Conservation (phyloP, 2,888 invertebrate genomes). For the Aethes cnicana region DNA sequence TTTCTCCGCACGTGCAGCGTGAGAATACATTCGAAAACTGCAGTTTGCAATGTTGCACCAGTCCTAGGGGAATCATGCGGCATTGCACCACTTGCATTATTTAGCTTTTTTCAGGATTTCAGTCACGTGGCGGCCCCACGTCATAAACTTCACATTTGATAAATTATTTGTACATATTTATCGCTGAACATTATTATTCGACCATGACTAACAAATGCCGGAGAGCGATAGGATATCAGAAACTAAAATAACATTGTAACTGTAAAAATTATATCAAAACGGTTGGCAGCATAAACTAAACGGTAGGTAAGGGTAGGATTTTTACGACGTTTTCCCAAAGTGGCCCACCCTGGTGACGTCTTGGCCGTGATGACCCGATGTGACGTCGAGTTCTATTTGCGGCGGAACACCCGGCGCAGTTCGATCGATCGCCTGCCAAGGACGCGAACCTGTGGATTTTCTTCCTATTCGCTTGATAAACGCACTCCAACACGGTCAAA, state of each 20-base stretch:
- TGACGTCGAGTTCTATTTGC: conserved; percentile 6
- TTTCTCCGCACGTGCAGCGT: conserved; percentile 19
- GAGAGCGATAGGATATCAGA: not conserved
- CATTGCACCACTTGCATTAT: not conserved
- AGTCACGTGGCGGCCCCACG: no score
- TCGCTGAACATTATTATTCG: not conserved
- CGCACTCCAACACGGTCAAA: not conserved
- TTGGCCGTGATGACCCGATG: not conserved
- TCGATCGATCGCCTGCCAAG: conserved; percentile 21
- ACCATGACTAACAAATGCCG: not conserved
- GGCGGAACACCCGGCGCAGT: conserved; percentile 9
- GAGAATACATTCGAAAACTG: conserved; percentile 14
- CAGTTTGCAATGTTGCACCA: not conserved
- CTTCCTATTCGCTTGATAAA: not conserved
- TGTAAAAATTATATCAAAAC: not conserved
- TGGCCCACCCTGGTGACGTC: no score
- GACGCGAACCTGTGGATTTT: conserved; percentile 19
- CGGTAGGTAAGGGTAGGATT: no score
- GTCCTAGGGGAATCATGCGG: not conserved
- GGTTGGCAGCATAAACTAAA: no score
- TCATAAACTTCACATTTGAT: no score
- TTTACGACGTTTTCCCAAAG: not conserved
- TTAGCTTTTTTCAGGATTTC: not conserved
- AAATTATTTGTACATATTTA: not conserved
- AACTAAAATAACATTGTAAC: not conserved